These are phyloP conservation scores for Glossosoma conforme DNA, from an alignment of 1,140 invertebrate species.

Conservation along the genomic window DNA sequence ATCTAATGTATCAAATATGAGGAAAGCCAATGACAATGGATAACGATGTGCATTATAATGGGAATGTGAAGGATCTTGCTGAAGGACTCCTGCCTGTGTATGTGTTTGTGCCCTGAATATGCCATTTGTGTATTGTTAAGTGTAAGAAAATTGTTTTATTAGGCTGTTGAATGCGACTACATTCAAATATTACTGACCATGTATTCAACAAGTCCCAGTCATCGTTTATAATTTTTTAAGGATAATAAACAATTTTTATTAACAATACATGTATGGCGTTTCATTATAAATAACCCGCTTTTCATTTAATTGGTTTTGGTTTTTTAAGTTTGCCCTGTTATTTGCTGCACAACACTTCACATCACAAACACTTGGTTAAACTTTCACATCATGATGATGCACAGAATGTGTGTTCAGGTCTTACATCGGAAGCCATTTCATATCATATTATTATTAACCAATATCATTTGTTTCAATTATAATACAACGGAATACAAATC, in stretches of 20 bases:
- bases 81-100: too few species aligned
- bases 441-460: too few species aligned
- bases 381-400: too few species aligned
- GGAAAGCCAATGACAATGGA: too few species aligned
- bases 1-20: too few species aligned
- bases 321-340: constrained; percentile 18
- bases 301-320: constrained; percentile 16
- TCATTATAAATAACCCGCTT: constrained; percentile 30
- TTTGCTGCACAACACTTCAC: constrained; percentile 19
- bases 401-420: too few species aligned
- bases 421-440: too few species aligned
- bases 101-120: constrained; percentile 29
- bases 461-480: too few species aligned
- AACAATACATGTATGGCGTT: constrained; percentile 33
- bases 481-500: too few species aligned
- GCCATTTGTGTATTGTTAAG: constrained; percentile 33
- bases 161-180: constrained; percentile 21
- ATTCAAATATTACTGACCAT: constrained; percentile 9
- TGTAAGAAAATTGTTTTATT: constrained; percentile 21
- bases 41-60: too few species aligned
- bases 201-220: constrained; percentile 26
- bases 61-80: too few species aligned
- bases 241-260: constrained; percentile 30
- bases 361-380: too few species aligned
- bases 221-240: constrained; percentile 28